These are phyloP conservation scores for Macaria notata DNA, from an alignment of 2,888 invertebrate genomes.

Conservation along the genomic window DNA sequence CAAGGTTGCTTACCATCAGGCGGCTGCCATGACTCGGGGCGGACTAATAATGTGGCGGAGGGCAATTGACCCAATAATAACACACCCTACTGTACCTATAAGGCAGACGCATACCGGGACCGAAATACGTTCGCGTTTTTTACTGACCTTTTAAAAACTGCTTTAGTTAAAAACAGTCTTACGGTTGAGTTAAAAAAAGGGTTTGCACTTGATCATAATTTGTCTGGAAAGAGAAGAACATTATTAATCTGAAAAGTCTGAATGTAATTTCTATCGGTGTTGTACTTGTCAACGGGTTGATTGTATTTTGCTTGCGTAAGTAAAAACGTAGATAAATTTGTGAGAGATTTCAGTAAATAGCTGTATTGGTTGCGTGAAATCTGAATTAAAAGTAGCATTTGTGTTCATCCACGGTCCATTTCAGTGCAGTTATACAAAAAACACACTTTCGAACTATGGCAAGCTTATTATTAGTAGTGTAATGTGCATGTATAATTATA, in stretches of 20 bases:
- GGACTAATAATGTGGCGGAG: slow-evolving; percentile 37
- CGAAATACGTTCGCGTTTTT: background rate
- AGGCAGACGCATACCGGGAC: slow-evolving; percentile 28
- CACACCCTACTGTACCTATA: slow-evolving; percentile 46
- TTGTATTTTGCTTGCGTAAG: too few relatives aligned
- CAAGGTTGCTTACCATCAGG: slow-evolving; percentile 28
- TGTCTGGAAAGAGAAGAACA: background rate
- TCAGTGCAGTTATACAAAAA: too few relatives aligned
- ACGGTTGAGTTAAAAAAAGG: too few relatives aligned
- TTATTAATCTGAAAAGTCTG: background rate
- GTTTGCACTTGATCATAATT: background rate
- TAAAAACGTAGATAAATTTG: too few relatives aligned
- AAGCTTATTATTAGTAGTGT: too few relatives aligned
- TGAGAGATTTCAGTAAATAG: too few relatives aligned
- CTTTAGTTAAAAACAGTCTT: too few relatives aligned
- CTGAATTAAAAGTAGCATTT: too few relatives aligned
- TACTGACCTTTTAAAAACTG: background rate
- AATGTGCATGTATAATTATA: background rate
- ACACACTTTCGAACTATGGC: too few relatives aligned
- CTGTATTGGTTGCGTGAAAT: too few relatives aligned
- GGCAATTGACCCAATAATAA: slow-evolving; percentile 66
- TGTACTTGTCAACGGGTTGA: too few relatives aligned
- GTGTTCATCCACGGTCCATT: too few relatives aligned
- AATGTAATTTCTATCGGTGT: background rate
- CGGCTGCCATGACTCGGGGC: slow-evolving; percentile 23